Conservation (phyloP, 2,888 invertebrate genomes). For the Tetragonula carbonaria region DNA sequence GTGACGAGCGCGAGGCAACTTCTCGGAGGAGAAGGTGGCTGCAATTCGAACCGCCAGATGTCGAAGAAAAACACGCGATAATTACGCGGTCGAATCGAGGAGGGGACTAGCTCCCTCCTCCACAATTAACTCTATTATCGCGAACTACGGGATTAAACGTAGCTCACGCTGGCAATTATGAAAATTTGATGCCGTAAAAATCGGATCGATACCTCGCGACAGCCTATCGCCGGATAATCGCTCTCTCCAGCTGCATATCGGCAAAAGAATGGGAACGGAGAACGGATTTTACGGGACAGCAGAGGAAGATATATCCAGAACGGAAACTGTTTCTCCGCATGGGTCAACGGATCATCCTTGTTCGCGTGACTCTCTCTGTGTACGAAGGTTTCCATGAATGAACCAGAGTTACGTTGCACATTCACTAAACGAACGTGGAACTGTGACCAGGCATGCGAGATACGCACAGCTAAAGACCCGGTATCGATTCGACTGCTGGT, state of each 20-base stretch:
- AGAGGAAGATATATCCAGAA: slow-evolving; percentile 16
- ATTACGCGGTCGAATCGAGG: slow-evolving; percentile 18
- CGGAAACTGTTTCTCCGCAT: slow-evolving; percentile 40
- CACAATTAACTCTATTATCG: slow-evolving; percentile 53
- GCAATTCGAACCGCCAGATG: slow-evolving; percentile 29
- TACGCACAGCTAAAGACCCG: slow-evolving; percentile 6
- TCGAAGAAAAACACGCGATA: slow-evolving; percentile 31
- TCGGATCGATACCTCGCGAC: slow-evolving; percentile 49
- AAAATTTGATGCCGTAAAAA: slow-evolving; percentile 53
- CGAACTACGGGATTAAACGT: slow-evolving; percentile 35
- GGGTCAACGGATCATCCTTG: slow-evolving; percentile 54
- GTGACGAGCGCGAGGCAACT: slow-evolving; percentile 18
- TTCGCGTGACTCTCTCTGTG: slow-evolving; percentile 63
- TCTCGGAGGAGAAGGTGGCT: slow-evolving; percentile 11
- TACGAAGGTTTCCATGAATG: slow-evolving; percentile 62
- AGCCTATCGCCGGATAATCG: background rate
- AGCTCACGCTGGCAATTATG: slow-evolving; percentile 40
- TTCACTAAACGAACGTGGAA: slow-evolving; percentile 31
- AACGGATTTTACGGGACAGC: background rate
- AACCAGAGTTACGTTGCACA: slow-evolving; percentile 49
- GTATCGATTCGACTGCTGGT: slow-evolving; percentile 1
- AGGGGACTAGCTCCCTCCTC: slow-evolving; percentile 25
- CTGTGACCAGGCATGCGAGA: slow-evolving; percentile 39
- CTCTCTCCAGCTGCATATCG: background rate
- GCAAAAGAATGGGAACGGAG: background rate